A percentile compares a stretch with the other conserved stretches of the same genome.
phyloP scores from a whole-genome alignment of 2,797 vertebrate genomes.

The Pangasius larnaudii region DNA sequence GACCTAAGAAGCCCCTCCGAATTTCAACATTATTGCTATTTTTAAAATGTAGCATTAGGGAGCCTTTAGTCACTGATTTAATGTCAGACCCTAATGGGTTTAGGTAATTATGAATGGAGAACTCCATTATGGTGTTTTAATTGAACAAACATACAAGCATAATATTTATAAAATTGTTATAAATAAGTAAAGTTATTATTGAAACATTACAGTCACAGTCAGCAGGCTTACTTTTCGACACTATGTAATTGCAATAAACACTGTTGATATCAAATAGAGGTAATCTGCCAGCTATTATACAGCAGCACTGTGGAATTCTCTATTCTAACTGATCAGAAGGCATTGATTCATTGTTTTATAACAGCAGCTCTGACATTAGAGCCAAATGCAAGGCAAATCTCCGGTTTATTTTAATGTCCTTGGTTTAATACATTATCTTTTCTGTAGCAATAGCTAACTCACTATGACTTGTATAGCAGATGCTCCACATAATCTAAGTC shows the following conservation, averaged over 20 bases:
- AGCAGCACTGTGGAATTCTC: background rate
- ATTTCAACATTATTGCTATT: background rate
- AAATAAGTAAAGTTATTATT: background rate
- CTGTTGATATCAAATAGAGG: background rate
- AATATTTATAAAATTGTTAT: background rate
- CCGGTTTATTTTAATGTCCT: background rate
- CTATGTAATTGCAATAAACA: background rate
- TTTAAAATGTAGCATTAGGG: background rate
- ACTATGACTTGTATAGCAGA: background rate
- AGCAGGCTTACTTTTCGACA: background rate
- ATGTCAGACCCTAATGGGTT: background rate
- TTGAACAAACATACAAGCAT: background rate
- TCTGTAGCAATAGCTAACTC: background rate
- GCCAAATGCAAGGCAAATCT: background rate
- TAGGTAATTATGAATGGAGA: background rate
- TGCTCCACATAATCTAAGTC: background rate
- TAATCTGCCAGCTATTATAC: background rate
- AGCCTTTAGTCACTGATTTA: background rate
- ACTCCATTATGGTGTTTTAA: background rate
- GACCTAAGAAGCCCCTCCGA: background rate
- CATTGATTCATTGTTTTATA: background rate
- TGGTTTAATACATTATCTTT: background rate
- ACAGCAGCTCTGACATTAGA: background rate
- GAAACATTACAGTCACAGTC: background rate
- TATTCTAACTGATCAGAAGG: background rate